A percentile compares a stretch with the other conserved stretches of the same genome.
These are phyloP conservation scores for Steinernema scapterisci DNA, from an alignment of 2,888 invertebrate species.

Conservation along the genomic window DNA sequence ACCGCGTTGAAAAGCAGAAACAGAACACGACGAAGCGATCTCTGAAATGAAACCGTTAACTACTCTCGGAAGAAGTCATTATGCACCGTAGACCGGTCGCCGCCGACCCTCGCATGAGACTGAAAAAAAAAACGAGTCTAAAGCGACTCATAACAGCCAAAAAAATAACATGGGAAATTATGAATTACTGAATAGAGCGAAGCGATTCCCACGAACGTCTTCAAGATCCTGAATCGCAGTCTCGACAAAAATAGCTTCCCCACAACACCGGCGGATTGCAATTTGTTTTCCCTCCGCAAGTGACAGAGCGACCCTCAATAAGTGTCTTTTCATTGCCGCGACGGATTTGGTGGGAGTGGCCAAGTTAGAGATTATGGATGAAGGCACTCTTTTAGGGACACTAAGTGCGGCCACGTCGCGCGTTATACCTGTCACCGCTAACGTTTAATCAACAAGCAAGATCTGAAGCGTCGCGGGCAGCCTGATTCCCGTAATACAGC, in stretches of 20 bases:
- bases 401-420: too few relatives aligned
- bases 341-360: constrained; percentile 1
- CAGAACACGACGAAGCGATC: background rate
- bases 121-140: too few relatives aligned
- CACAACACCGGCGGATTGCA: background rate
- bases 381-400: background rate
- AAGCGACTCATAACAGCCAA: too few relatives aligned
- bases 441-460: too few relatives aligned
- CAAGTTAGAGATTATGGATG: background rate
- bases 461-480: too few relatives aligned
- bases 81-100: too few relatives aligned
- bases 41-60: background rate
- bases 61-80: background rate
- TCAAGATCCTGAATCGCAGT: background rate
- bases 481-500: too few relatives aligned
- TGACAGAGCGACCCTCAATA: background rate
- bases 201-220: background rate
- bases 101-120: background rate
- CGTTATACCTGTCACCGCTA: too few relatives aligned
- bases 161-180: too few relatives aligned
- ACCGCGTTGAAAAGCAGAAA: background rate
- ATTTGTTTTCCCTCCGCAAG: constrained; percentile 12
- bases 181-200: too few relatives aligned
- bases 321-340: constrained; percentile 10
- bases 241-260: background rate